phyloP scores from a whole-genome alignment of 2,113 vertebrate species.

The Apteryx mantelli region DNA sequence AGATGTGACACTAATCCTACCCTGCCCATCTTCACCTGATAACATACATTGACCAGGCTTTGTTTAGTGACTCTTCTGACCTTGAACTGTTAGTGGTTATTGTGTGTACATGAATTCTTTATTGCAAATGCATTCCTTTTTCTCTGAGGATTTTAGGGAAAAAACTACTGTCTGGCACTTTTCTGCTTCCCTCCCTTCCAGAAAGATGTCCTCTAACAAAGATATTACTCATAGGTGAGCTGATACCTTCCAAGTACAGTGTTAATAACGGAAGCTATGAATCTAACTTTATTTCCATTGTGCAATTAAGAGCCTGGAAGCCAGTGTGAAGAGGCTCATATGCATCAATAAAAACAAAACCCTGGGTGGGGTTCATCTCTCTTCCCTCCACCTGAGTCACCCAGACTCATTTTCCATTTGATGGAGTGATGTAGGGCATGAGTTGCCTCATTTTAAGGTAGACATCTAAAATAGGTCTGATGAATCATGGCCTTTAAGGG shows the following conservation, averaged over 20 bases:
- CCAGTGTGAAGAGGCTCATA: background rate
- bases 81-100: background rate
- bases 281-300: background rate
- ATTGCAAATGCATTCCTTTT: background rate
- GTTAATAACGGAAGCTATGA: background rate
- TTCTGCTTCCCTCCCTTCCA: background rate
- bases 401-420: background rate
- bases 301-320: background rate
- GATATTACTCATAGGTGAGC: background rate
- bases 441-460: background rate
- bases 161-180: background rate
- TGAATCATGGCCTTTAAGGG: background rate
- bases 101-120: fast-evolving
- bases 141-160: background rate
- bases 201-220: background rate
- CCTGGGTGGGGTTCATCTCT: background rate
- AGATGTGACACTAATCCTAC: background rate
- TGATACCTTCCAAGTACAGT: background rate
- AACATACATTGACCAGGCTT: background rate
- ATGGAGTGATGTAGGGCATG: background rate
- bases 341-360: background rate
- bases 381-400: background rate
- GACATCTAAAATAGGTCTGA: background rate
- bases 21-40: background rate
- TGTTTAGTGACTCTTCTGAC: background rate